Base-by-base conservation (phyloP, 2,888 invertebrate species). In the Euplexia lucipara region DNA sequence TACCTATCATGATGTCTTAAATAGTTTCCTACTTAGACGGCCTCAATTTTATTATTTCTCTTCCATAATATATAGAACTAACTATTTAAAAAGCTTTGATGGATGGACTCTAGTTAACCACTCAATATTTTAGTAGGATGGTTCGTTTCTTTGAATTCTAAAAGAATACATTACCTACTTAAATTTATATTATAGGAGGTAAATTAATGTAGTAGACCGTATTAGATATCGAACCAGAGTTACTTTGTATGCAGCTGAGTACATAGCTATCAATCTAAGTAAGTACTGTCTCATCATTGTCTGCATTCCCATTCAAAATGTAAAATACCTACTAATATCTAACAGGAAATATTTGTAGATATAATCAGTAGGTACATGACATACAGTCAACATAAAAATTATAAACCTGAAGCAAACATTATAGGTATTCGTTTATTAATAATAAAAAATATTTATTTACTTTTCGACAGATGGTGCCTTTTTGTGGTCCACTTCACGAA, bases 401-500 rank as follows among this genome's bases (percentile, higher is more conserved):
- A 0, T 20, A 4, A 18, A 58, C 18, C 18, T 35, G 10, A 35
- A 66, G 32, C 20, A 22, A 10, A 39, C 9, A n/a, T 18, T 6
- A n/a, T 34, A 3, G 3, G 6, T 10, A 35, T 5, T 41, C 1
- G 42, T 10, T 9, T 12, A 18, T 3, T 37, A 59, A 42, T 22
- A 54, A 61, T 42, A 41, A 44, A 42, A 84, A 16, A 37, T 75
- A 71, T 52, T 93, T 75, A 71, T 52, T 93, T 94, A 95, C 95
- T 92, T 95, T 94, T 93, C 93, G 94, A 95, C 94, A 95, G 95
- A 95, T 95, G 93, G 87, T 95, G 94, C 82, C 85, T 90, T 84
- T 84, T 79, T 86, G 81, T 81, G 67, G 85, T 82, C 81, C 85
- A 90, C 91, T 90, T 87, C 90, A 92, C 89, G 88, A 84, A 93